Percentiles rank a stretch among this genome's conserved stretches.
These are phyloP conservation scores for Plusia festucae DNA, from an alignment of 2,888 invertebrate genomes.

Conservation along the genomic window DNA sequence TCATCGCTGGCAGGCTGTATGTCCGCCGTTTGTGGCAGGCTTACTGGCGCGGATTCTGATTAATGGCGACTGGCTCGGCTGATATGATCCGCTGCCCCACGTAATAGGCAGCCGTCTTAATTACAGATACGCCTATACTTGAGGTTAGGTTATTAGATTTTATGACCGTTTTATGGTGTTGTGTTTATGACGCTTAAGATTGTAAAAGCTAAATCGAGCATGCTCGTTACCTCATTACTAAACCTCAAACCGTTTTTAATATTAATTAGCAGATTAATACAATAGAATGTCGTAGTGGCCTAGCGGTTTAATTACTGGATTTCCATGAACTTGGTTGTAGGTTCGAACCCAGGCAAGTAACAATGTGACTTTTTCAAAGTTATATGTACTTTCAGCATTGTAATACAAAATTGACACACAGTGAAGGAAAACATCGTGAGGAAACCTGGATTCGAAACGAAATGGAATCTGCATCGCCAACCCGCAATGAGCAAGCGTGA, in stretches of 20 bases:
- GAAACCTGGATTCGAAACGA: too few relatives aligned
- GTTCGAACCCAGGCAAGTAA: too few relatives aligned
- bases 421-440: too few relatives aligned
- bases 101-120: conserved; percentile 36
- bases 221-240: neutral
- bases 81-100: conserved; percentile 40
- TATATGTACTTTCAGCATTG: too few relatives aligned
- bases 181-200: neutral
- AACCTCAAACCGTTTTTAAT: neutral
- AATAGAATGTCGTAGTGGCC: too few relatives aligned
- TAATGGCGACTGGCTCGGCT: conserved; percentile 42
- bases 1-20: conserved; percentile 43
- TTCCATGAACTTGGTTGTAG: too few relatives aligned
- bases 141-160: neutral
- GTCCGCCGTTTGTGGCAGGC: conserved; percentile 16
- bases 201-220: neutral
- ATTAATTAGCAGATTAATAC: neutral
- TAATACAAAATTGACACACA: too few relatives aligned
- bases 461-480: too few relatives aligned
- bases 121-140: conserved; percentile 13
- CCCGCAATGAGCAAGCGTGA: too few relatives aligned
- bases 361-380: too few relatives aligned
- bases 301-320: too few relatives aligned
- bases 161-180: conserved; percentile 1
- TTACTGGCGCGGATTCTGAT: conserved; percentile 41